phyloP scores from a whole-genome alignment of 2,113 vertebrate genomes.

The Gobio gobio region DNA sequence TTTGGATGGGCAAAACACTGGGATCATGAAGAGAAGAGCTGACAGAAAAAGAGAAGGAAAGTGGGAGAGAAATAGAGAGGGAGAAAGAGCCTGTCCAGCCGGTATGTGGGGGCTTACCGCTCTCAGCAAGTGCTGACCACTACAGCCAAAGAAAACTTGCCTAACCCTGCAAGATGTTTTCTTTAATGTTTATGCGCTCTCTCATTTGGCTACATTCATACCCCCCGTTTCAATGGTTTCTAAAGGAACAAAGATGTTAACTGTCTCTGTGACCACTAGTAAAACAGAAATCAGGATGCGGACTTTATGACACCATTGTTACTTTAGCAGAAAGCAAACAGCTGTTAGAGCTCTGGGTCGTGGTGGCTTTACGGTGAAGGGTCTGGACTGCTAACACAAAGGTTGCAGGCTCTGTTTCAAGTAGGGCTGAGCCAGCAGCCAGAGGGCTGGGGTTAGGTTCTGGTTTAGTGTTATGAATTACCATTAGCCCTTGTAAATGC shows the following conservation, averaged over 20 bases:
- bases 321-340: slow-evolving; percentile 39
- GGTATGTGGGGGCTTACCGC: slow-evolving; percentile 36
- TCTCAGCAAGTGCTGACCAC: slow-evolving; percentile 53
- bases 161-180: slow-evolving; percentile 40
- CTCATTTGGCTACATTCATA: not conserved
- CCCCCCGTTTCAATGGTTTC: slow-evolving; percentile 21
- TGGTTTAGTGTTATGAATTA: slow-evolving; percentile 21
- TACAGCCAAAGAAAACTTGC: slow-evolving; percentile 40
- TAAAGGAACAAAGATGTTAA: slow-evolving; percentile 41
- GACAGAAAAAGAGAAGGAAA: slow-evolving; percentile 22
- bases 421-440: slow-evolving; percentile 20
- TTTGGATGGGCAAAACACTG: slow-evolving; percentile 39
- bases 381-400: slow-evolving; percentile 23
- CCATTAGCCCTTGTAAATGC: slow-evolving; percentile 31
- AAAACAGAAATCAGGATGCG: slow-evolving; percentile 28
- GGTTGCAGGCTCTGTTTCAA: slow-evolving; percentile 18
- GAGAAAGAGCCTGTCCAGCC: slow-evolving; percentile 39
- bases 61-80: not conserved
- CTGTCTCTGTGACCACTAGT: slow-evolving; percentile 7
- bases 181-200: slow-evolving; percentile 16
- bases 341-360: slow-evolving; percentile 22
- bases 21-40: slow-evolving; percentile 26
- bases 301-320: slow-evolving; percentile 38
- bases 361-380: not conserved
- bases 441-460: slow-evolving; percentile 23